Evolutionary conservation across 2,797 vertebrate genomes (phyloP), one percentile per base, ranked within the genome.

Genomic region (Intellagama lesueurii): DNA sequence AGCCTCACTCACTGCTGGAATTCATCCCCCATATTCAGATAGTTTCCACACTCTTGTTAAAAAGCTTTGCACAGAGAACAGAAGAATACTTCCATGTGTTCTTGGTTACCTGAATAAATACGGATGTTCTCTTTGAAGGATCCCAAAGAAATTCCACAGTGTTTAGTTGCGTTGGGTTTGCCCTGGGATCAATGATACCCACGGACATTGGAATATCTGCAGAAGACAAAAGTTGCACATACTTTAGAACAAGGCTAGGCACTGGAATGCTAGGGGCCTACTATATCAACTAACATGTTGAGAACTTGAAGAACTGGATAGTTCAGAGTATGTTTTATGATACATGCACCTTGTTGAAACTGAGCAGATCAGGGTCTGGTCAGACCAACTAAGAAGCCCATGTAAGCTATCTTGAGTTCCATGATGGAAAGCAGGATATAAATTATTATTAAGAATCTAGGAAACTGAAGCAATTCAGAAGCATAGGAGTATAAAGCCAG

Each of bases 141-240:
- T 99, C 98, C 99, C 99, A 99, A 2, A 99, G 97, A 94, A 99
- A 99, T 94, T 99, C 99, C 93, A 99, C 99, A 2, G 99, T 99
- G 94, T 99, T 99, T 83, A 99, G 97, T 93, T 99, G 99, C 12
- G 98, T 99, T 7, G 99, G 99, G 96, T 99, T 99, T 30, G 98
- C 98, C 92, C 98, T 96, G 28, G 99, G 99, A 96, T 99, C 99
- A 22, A 98, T 98, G 94, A 99, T 98, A 85, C 99, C 99, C 88
- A 99, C 98, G 14, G 99, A 99, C 98, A 99, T 98, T 0, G 99
- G 99, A 94, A 99, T 98, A 97, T 99, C 99, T 99, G 91, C 0
- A 30, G 52, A 79, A 82, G 32, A 90, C 30, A 89, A 24, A 85
- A 69, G 8, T 35, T n/a, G 68, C 0, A 32, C 56, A 84, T 0